phyloP scores from a whole-genome alignment of 37 sponge, comb jelly and placozoan genomes.

The Ianthella basta region DNA sequence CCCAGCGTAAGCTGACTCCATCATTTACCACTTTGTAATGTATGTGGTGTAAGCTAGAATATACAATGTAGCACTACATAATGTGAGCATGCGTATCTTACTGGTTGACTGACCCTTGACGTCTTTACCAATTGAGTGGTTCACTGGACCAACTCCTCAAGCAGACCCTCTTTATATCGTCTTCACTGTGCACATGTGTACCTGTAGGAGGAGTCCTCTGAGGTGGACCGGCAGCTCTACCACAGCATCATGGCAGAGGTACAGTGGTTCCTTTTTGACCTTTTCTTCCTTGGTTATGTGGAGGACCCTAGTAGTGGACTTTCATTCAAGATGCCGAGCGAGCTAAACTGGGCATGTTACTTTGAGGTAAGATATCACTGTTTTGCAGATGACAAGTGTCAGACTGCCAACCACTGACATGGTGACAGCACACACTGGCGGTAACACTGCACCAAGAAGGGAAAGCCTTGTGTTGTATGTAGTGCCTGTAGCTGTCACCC shows the following conservation, averaged over 20 bases:
- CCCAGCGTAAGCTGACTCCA: conserved; percentile 58
- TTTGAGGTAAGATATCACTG: conserved; percentile 59
- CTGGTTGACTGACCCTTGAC: too few relatives aligned
- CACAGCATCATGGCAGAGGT: conserved; percentile 72
- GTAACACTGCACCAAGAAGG: too few relatives aligned
- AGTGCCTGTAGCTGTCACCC: too few relatives aligned
- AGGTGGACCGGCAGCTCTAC: conserved; percentile 55
- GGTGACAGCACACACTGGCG: conserved; percentile 90
- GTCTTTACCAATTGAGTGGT: too few relatives aligned
- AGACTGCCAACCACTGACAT: conserved; percentile 99
- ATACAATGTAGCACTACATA: too few relatives aligned
- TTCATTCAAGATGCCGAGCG: conserved; percentile 72
- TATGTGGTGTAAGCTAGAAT: too few relatives aligned
- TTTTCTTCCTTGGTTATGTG: conserved; percentile 82
- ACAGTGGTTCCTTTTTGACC: conserved; percentile 91
- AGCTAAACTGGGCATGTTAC: conserved; percentile 65
- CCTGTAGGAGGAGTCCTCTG: conserved; percentile 45
- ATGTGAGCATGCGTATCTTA: too few relatives aligned
- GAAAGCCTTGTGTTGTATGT: too few relatives aligned
- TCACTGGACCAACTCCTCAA: too few relatives aligned
- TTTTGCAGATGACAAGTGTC: not conserved
- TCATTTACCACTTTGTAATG: not conserved
- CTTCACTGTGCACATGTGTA: not conserved
- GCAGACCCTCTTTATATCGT: too few relatives aligned
- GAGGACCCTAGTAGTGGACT: conserved; percentile 71